Base-by-base conservation (phyloP, 2,888 invertebrate genomes). In the Lasius fuliginosus region DNA sequence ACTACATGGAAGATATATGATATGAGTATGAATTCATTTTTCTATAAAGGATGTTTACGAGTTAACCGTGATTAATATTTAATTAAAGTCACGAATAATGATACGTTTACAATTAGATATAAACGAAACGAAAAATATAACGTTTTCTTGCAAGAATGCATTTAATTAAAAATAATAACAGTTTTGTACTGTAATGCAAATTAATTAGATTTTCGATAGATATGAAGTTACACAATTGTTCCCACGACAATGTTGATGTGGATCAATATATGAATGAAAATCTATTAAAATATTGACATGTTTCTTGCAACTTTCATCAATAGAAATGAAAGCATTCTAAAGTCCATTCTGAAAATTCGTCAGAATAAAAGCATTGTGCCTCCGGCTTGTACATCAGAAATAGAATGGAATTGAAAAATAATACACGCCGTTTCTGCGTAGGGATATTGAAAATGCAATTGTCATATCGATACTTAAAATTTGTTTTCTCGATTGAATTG, bases 281-380 rank as follows among this genome's bases (percentile, higher is more conserved):
- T 46, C 42, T 23, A 23, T 40, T 27, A 27, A 81, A 71, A 71
- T 81, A 60, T 81, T 62, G 60, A 69, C 58, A 58, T 49, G 60
- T 71, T 81, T 62, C 36, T 60, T 33, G 60, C 60, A 71, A 81
- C 60, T 71, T 71, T 71, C 9, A 62, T 71, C n/a, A 60, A 42
- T 42, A 18, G 42, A 42, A 79, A 46, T 79, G 23, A n/a, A 79
- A 79, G 36, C 36, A 79, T 60, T 79, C 36, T 46, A 33, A 79
- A 79, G 42, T 46, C 8, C 27, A 36, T 42, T 42, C 33, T 60
- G 60, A 68, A 68, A 79, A 68, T 79, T 33, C 33, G 68, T 68
- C 12, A 30, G 42, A 79, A 79, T 79, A 69, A 69, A 69, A 69
- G 23, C 58, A 0, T 46, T 8, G 23, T 46, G 69, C 60, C 60